Conservation (phyloP, 2,113 vertebrate genomes). For the Nycticorax nycticorax region DNA sequence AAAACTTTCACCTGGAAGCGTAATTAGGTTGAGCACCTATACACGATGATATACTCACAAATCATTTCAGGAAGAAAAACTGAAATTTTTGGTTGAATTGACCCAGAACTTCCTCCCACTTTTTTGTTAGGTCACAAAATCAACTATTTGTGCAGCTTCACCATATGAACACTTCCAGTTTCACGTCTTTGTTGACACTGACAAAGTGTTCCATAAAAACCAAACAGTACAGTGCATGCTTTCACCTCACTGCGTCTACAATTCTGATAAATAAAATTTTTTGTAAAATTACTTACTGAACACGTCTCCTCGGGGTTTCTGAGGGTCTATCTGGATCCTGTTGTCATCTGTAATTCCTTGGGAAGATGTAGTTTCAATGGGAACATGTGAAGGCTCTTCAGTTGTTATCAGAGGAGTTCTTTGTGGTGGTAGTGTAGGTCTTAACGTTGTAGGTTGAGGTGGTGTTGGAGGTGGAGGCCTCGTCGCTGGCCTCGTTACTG, state of each 20-base stretch:
- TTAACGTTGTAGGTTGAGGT: background rate
- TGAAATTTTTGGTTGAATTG: background rate
- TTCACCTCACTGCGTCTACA: background rate
- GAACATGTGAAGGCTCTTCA: background rate
- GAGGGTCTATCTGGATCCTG: slow-evolving; percentile 85
- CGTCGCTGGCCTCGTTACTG: background rate
- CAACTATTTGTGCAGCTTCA: background rate
- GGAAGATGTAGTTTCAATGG: slow-evolving; percentile 48
- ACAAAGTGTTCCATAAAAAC: background rate
- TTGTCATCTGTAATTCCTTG: slow-evolving; percentile 80
- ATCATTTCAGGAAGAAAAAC: background rate
- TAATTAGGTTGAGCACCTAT: background rate
- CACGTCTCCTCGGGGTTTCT: slow-evolving; percentile 94
- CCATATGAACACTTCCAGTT: background rate
- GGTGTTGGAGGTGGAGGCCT: slow-evolving; percentile 21
- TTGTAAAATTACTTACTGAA: slow-evolving; percentile 85
- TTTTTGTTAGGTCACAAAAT: background rate
- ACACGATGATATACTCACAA: background rate
- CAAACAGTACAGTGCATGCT: background rate
- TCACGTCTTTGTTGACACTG: background rate
- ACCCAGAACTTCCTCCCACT: background rate
- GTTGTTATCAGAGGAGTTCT: slow-evolving; percentile 21
- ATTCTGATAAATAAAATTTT: background rate
- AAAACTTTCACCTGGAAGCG: background rate
- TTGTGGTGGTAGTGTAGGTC: background rate